Evolutionary conservation across 2,797 vertebrate genomes (phyloP).

Genomic region (Amniataba percoides): DNA sequence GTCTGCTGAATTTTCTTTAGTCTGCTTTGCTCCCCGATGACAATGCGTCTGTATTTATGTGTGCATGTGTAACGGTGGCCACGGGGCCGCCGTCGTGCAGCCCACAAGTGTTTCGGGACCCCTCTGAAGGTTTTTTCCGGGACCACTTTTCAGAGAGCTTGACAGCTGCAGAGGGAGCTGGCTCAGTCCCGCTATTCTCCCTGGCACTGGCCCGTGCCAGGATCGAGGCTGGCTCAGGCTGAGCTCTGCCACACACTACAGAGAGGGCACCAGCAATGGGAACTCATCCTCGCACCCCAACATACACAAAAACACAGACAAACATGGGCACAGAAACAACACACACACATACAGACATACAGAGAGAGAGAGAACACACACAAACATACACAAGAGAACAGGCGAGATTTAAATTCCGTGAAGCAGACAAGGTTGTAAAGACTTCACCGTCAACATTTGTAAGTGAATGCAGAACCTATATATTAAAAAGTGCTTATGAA

Average conservation of each 20-base stretch:
- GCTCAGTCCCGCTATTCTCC: slow-evolving; percentile 63
- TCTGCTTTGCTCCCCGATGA: slow-evolving; percentile 57
- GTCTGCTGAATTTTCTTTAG: slow-evolving; percentile 48
- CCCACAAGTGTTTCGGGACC: slow-evolving; percentile 67
- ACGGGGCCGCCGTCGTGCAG: slow-evolving; percentile 41
- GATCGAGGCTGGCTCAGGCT: slow-evolving; percentile 57
- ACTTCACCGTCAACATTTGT: slow-evolving; percentile 5
- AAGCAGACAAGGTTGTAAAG: not conserved
- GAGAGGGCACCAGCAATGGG: slow-evolving; percentile 55
- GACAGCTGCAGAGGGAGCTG: slow-evolving; percentile 79
- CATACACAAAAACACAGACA: slow-evolving; percentile 50
- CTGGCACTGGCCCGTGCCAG: slow-evolving; percentile 71
- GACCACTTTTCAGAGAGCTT: slow-evolving; percentile 67
- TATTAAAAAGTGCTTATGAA: not conserved
- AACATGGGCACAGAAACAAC: slow-evolving; percentile 51
- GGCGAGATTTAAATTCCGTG: slow-evolving; percentile 24
- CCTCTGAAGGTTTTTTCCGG: slow-evolving; percentile 59
- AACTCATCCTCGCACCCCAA: slow-evolving; percentile 49
- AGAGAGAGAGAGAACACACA: slow-evolving; percentile 20
- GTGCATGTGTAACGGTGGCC: slow-evolving; percentile 57
- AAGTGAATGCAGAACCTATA: not conserved
- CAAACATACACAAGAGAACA: slow-evolving; percentile 8
- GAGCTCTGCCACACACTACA: slow-evolving; percentile 68
- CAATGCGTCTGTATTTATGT: slow-evolving; percentile 57
- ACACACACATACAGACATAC: slow-evolving; percentile 12